phyloP scores from a whole-genome alignment of 2,113 vertebrate genomes.

The Hoplias malabaricus region DNA sequence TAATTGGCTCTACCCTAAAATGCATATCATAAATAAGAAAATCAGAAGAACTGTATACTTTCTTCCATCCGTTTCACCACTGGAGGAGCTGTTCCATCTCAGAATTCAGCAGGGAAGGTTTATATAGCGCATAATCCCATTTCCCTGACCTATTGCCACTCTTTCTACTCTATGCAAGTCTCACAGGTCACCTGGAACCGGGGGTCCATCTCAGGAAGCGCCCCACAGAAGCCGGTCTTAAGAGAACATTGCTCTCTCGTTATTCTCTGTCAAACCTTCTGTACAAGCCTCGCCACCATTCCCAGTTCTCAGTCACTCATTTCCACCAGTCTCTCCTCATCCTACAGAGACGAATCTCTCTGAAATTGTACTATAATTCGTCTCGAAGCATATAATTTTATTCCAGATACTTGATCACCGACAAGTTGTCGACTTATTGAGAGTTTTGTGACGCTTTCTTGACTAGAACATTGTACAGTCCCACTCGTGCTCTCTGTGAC shows the following conservation, averaged over 20 bases:
- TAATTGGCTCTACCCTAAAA: background rate
- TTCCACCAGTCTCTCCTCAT: background rate
- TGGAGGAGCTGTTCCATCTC: background rate
- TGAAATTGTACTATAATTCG: slow-evolving; percentile 61
- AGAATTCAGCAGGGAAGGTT: slow-evolving; percentile 13
- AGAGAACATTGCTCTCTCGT: slow-evolving; percentile 2
- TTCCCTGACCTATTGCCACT: slow-evolving; percentile 38
- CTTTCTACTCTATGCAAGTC: slow-evolving; percentile 75
- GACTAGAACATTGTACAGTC: slow-evolving; percentile 72
- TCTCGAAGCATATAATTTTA: slow-evolving; percentile 58
- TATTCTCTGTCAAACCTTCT: background rate
- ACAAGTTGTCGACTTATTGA: slow-evolving; percentile 41
- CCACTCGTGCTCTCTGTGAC: slow-evolving; percentile 65
- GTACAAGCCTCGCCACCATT: background rate
- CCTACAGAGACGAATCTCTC: slow-evolving; percentile 49
- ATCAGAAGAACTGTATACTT: background rate
- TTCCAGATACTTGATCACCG: slow-evolving; percentile 58
- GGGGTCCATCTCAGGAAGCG: slow-evolving; percentile 66
- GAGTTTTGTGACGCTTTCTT: slow-evolving; percentile 62
- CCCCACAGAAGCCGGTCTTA: slow-evolving; percentile 43
- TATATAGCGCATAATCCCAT: slow-evolving; percentile 7
- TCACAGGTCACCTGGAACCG: slow-evolving; percentile 61
- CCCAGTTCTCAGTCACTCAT: background rate
- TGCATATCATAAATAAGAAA: background rate
- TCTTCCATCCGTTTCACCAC: background rate